Evolutionary conservation across 2,888 invertebrate genomes (phyloP), one percentile per base, ranked within the genome.

Genomic region (Augiades crinisus): DNA sequence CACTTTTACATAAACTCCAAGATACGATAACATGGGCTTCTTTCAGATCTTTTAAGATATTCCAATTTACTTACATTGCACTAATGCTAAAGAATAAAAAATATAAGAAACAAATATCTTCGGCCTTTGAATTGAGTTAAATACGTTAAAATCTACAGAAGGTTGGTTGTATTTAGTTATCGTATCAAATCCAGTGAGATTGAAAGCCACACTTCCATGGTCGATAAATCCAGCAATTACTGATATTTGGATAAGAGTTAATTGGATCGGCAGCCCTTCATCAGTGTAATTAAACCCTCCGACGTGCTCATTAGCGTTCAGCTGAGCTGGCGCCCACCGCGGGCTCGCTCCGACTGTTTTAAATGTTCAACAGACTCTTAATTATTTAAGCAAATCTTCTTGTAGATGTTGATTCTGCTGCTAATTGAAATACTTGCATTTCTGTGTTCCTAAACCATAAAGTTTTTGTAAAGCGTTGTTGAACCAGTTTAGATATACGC

Each of bases 171-270:
- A 12, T 12, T 5, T 1, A 8, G n/a, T 2, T 4, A 4, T 10
- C 12, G n/a, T 22, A 27, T 16, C 22, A 16, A 5, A 19, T 5
- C 10, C 30, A 2, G 37, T 8, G 16, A 37, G 37, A 13, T 22
- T 21, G 14, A 19, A 46, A 36, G 41, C 33, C 4, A 12, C 12
- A 21, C 14, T 31, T 19, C 12, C 49, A 12, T 43, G 36, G 34
- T 51, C 44, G 51, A 51, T 51, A 51, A 21, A 52, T 44, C 44
- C 37, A 44, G 31, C 51, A 51, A 51, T 51, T 51, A 51, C 51
- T 44, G 51, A 37, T 51, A 44, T 51, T 51, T 51, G 51, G 37
- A 51, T 37, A 52, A 33, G 51, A 45, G 51, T 45, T 52, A 52
- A 52, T 52, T 52, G 45, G 51, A 45, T 45, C 36, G 43, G 43